Evolutionary conservation across 2,113 vertebrate genomes (phyloP).

Genomic region (Benitochromis conjunctus): DNA sequence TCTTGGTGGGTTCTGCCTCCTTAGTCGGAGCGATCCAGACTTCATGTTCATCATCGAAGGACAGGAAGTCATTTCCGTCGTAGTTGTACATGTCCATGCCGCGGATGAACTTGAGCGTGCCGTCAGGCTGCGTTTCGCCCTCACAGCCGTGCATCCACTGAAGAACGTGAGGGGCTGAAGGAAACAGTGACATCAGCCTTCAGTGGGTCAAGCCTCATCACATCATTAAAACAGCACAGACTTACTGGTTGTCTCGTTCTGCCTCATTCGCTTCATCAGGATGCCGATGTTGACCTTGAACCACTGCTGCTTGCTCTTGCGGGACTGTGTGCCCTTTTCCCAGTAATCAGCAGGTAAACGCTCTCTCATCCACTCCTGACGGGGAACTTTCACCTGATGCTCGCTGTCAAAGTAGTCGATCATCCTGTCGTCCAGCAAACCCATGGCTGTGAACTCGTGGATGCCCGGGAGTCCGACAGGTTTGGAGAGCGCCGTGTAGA

Average conservation of each 20-base stretch:
- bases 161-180: not conserved
- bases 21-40: too few species aligned
- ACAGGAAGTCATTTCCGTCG: too few species aligned
- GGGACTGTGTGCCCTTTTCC: slow-evolving; percentile 51
- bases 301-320: slow-evolving; percentile 62
- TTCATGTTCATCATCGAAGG: too few species aligned
- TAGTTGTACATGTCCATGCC: not conserved
- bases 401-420: slow-evolving; percentile 69
- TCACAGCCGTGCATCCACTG: not conserved
- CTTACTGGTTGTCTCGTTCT: not conserved
- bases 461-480: not conserved
- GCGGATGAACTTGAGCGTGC: not conserved
- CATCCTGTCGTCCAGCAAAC: slow-evolving; percentile 44
- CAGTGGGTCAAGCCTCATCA: too few species aligned
- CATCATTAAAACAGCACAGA: too few species aligned
- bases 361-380: slow-evolving; percentile 51
- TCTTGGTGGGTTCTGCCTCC: too few species aligned
- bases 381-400: not conserved
- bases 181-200: not conserved
- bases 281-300: slow-evolving; percentile 68
- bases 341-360: slow-evolving; percentile 23
- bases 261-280: slow-evolving; percentile 27
- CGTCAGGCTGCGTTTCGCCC: fast-evolving
- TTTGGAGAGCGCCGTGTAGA: slow-evolving; percentile 63
- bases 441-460: slow-evolving; percentile 64